These are phyloP conservation scores for Notamacropus eugenii DNA, from an alignment of 2,797 vertebrate species.

Conservation along the genomic window DNA sequence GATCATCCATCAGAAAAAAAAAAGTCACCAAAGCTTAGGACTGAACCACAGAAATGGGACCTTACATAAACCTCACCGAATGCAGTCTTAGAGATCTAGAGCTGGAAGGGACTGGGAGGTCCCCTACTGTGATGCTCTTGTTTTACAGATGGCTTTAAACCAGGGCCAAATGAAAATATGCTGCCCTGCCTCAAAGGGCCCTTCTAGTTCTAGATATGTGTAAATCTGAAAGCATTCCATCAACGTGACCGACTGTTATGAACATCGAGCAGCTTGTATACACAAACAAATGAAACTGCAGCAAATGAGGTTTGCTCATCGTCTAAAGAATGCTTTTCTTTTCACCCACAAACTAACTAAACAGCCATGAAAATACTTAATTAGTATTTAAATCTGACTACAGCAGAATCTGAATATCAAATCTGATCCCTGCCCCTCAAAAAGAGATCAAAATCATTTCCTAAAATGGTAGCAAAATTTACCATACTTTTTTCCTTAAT, in stretches of 20 bases:
- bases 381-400: background rate
- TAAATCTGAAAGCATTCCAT: background rate
- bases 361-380: background rate
- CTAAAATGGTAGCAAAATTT: background rate
- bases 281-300: background rate
- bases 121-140: background rate
- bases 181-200: background rate
- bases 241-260: background rate
- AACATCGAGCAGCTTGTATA: background rate
- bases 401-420: background rate
- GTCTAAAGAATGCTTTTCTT: background rate
- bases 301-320: background rate
- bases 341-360: background rate
- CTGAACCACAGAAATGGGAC: background rate
- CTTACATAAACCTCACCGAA: background rate
- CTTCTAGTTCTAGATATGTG: background rate
- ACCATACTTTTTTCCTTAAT: background rate
- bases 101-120: background rate
- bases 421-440: background rate
- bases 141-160: background rate
- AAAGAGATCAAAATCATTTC: background rate
- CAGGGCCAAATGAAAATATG: background rate
- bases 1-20: background rate
- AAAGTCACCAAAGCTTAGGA: background rate
- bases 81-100: background rate